phyloP scores from a whole-genome alignment of 2,113 vertebrate genomes.

The Anguilla rostrata region DNA sequence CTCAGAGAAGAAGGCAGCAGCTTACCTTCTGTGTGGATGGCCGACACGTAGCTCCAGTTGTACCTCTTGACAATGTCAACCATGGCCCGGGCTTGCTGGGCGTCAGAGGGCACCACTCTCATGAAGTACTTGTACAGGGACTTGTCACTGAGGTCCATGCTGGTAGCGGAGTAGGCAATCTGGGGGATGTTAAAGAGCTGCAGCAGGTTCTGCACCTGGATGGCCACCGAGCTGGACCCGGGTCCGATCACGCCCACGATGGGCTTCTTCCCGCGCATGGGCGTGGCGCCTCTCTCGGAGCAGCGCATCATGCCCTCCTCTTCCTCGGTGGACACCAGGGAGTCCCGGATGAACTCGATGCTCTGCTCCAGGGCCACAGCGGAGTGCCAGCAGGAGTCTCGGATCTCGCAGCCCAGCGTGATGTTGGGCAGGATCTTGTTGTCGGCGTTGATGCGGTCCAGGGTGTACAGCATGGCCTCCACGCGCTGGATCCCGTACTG shows the following conservation, averaged over 20 bases:
- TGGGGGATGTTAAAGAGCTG: conserved; percentile 99
- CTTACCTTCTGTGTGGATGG: conserved; percentile 95
- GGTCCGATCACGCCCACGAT: conserved; percentile 97
- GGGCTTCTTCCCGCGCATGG: conserved; percentile 90
- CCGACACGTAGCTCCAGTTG: conserved; percentile 98
- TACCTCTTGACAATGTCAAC: conserved; percentile 99
- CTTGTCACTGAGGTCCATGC: conserved; percentile 98
- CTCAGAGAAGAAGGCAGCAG: background rate
- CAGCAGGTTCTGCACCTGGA: conserved; percentile 96
- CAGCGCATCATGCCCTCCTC: conserved; percentile 81
- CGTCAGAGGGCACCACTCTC: conserved; percentile 96
- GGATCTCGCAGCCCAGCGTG: conserved; percentile 92
- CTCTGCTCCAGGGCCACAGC: conserved; percentile 97
- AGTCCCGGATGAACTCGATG: conserved; percentile 97
- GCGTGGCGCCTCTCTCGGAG: conserved; percentile 82
- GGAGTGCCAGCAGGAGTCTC: conserved; percentile 97
- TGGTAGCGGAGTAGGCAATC: conserved; percentile 98
- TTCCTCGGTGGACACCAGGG: conserved; percentile 89
- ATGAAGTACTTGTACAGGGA: conserved; percentile 98
- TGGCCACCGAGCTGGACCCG: conserved; percentile 96
- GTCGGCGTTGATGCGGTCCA: conserved; percentile 93
- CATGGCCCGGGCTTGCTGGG: conserved; percentile 95
- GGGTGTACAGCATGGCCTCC: conserved; percentile 94
- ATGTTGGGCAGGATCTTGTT: conserved; percentile 88
- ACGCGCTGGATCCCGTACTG: conserved; percentile 98